A percentile compares a stretch with the other conserved stretches of the same genome.
Evolutionary conservation across 2,797 vertebrate genomes (phyloP).

Genomic region (Clarias pachynema): DNA sequence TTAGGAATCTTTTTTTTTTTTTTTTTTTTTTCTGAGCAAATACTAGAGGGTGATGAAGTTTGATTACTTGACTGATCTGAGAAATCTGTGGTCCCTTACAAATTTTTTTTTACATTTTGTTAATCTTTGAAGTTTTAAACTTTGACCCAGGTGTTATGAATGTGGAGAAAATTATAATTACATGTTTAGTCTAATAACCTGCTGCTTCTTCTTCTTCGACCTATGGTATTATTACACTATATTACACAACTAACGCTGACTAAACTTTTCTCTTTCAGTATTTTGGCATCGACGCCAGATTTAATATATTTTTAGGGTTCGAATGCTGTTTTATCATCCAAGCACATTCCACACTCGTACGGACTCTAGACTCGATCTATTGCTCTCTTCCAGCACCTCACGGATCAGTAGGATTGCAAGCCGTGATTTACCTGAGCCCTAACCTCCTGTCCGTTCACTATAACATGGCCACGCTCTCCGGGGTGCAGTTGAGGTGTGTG

Average conservation of each 20-base stretch:
- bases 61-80: neutral
- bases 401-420: neutral
- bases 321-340: slow-evolving; percentile 4
- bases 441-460: slow-evolving; percentile 60
- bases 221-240: neutral
- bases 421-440: slow-evolving; percentile 31
- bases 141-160: neutral
- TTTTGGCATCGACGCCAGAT: neutral
- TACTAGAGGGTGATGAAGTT: neutral
- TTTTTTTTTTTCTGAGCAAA: neutral
- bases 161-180: neutral
- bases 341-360: neutral
- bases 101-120: neutral
- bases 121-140: neutral
- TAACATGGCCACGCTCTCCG: slow-evolving; percentile 88
- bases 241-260: neutral
- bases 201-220: neutral
- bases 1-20: no score
- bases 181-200: neutral
- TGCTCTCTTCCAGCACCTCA: slow-evolving; percentile 19
- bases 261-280: neutral
- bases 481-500: slow-evolving; percentile 87
- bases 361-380: neutral
- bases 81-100: neutral
- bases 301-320: neutral